phyloP scores from a whole-genome alignment of 2,113 vertebrate genomes.

The Albula glossodonta region DNA sequence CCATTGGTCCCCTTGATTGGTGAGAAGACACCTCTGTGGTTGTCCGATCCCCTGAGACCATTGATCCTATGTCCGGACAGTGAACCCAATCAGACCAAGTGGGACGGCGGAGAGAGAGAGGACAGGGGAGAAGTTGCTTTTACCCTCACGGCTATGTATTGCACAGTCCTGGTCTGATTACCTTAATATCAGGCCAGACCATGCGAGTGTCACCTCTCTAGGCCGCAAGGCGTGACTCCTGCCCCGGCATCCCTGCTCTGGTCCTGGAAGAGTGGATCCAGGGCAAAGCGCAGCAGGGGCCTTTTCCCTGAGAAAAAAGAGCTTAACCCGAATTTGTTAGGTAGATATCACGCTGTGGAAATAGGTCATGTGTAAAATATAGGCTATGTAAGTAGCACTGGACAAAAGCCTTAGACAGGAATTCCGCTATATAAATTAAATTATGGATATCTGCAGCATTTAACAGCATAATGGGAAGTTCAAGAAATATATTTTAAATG shows the following conservation, averaged over 20 bases:
- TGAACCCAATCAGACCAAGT: neutral
- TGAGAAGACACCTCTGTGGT: neutral
- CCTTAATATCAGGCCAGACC: neutral
- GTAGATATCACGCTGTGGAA: neutral
- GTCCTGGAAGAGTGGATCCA: neutral
- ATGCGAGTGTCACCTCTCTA: too few relatives aligned
- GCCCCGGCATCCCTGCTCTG: neutral
- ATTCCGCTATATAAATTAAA: neutral
- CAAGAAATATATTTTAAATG: neutral
- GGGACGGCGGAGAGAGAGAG: neutral
- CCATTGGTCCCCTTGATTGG: neutral
- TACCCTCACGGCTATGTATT: neutral
- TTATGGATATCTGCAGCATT: neutral
- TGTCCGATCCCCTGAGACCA: constrained; percentile 7
- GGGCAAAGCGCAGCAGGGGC: neutral
- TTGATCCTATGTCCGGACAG: neutral
- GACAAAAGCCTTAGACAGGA: neutral
- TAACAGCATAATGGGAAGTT: neutral
- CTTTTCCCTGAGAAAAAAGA: neutral
- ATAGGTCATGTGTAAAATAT: neutral
- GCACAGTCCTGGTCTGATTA: neutral
- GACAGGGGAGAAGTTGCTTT: neutral
- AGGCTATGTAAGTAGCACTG: neutral
- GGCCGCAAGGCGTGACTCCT: neutral
- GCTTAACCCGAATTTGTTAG: neutral